Base-by-base conservation (phyloP, 1,140 invertebrate species). In the Aphelenchoides besseyi region DNA sequence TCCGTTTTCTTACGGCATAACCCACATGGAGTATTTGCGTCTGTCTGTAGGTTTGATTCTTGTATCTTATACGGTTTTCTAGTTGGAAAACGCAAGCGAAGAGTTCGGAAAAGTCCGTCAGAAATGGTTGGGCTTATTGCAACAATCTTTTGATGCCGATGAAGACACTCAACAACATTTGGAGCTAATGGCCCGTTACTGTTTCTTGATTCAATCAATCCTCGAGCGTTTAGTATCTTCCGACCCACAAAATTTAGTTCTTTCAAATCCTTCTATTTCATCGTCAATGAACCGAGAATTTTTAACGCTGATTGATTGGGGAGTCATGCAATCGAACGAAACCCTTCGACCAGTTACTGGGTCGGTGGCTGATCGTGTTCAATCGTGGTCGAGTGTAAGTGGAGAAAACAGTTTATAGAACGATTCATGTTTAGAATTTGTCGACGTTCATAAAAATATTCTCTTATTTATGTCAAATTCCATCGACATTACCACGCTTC, bases 101-200 rank as follows among this genome's bases (percentile, higher is more conserved):
- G 32, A 30, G 12, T 66, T 66, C 36, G 29, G 12, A n/a, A 23
- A 66, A 30, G 63, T 35, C 26, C 63, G 48, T 2, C 9, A 66
- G 2, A 37, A 33, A 16, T 72, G 70, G 70, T n/a, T 33, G 1
- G 5, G 26, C 8, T 29, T 72, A 23, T 61, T 33, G 8, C 70
- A 74, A 28, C 70, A 41, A n/a, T 72, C 70, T 1, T 72, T 72
- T 33, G 70, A 72, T 37, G 71, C 70, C 26, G 70, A 72, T 35
- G 23, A 69, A 8, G 12, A 73, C 26, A 72, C 70, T 29, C 70
- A 71, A 16, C 23, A 73, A 8, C 70, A 72, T 30, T 30, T 72
- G 1, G 29, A 73, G 8, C 64, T 72, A 12, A 23, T 52, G 5
- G 23, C 36, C 26, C 26, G 26, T 18, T 59, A 59, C 18, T 59